Conservation (phyloP, 2,888 invertebrate genomes). For the Cosmia pyralina region DNA sequence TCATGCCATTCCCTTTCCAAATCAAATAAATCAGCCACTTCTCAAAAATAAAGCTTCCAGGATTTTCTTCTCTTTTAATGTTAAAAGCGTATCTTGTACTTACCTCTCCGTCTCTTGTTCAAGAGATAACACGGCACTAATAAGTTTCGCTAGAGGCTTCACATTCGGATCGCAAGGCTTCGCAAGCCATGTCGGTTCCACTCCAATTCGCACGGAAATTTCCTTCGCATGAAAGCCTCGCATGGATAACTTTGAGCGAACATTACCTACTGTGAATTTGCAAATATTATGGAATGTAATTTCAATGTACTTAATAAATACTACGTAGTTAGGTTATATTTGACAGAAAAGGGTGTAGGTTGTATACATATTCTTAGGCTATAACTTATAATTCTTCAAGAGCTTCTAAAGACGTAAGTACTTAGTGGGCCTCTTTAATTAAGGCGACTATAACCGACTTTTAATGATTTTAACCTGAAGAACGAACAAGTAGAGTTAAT, state of each 20-base stretch:
- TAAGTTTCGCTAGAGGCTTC: constrained; percentile 17
- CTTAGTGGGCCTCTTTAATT: background rate
- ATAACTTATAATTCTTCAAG: background rate
- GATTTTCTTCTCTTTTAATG: background rate
- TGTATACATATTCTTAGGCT: too few relatives aligned
- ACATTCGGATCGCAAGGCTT: constrained; percentile 16
- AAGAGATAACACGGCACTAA: constrained; percentile 2
- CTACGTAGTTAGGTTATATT: background rate
- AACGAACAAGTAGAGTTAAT: too few relatives aligned
- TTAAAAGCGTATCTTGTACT: background rate
- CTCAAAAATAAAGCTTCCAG: background rate
- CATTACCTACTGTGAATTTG: constrained; percentile 6
- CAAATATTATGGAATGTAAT: constrained; percentile 25
- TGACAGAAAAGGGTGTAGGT: background rate
- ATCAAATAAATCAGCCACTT: background rate
- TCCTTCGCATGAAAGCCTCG: constrained; percentile 2
- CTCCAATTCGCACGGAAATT: constrained; percentile 41
- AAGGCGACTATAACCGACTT: too few relatives aligned
- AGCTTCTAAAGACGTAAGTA: background rate
- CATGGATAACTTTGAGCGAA: constrained; percentile 16
- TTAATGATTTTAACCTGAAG: too few relatives aligned
- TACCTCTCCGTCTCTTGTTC: background rate
- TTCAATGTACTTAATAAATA: constrained; percentile 8
- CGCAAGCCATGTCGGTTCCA: constrained; percentile 19
- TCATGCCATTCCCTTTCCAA: background rate